Conservation (phyloP, 1,140 invertebrate genomes). For the Lethocerus indicus region DNA sequence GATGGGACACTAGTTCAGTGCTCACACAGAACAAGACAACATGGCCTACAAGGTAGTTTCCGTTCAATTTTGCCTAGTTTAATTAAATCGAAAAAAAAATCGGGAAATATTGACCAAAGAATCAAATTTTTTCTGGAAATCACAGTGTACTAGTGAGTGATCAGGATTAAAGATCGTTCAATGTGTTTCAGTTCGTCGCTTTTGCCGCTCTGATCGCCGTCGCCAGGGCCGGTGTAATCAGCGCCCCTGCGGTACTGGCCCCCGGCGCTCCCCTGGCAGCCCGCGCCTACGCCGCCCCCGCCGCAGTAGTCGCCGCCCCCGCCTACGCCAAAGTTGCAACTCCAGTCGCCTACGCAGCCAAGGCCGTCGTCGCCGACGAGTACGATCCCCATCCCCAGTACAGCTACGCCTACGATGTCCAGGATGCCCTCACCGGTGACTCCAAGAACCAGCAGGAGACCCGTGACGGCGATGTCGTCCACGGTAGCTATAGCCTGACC, state of each 20-base stretch:
- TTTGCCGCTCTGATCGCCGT: slow-evolving; percentile 21
- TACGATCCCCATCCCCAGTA: slow-evolving; percentile 29
- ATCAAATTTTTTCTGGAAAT: too few relatives aligned
- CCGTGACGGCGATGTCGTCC: slow-evolving; percentile 2
- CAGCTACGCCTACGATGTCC: slow-evolving; percentile 19
- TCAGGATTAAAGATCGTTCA: too few relatives aligned
- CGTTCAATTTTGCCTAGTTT: too few relatives aligned
- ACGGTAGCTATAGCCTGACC: neutral
- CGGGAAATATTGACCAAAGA: too few relatives aligned
- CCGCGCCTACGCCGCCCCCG: slow-evolving; percentile 14
- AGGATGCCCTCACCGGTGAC: slow-evolving; percentile 9
- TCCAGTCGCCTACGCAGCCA: neutral
- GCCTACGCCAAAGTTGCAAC: neutral
- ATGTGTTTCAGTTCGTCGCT: slow-evolving; percentile 20
- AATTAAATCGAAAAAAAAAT: too few relatives aligned
- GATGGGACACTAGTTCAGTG: too few relatives aligned
- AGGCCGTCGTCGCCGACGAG: slow-evolving; percentile 18
- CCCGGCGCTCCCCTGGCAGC: slow-evolving; percentile 15
- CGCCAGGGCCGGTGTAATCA: slow-evolving; percentile 19
- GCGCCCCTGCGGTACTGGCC: slow-evolving; percentile 16
- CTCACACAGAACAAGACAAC: too few relatives aligned
- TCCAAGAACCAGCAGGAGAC: slow-evolving; percentile 1
- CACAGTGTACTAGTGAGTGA: too few relatives aligned
- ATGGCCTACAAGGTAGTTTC: too few relatives aligned
- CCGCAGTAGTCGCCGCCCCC: slow-evolving; percentile 13